Percentiles rank a stretch among this genome's conserved stretches.
Evolutionary conservation across 2,113 vertebrate genomes (phyloP).

Genomic region (Mus spicilegus): DNA sequence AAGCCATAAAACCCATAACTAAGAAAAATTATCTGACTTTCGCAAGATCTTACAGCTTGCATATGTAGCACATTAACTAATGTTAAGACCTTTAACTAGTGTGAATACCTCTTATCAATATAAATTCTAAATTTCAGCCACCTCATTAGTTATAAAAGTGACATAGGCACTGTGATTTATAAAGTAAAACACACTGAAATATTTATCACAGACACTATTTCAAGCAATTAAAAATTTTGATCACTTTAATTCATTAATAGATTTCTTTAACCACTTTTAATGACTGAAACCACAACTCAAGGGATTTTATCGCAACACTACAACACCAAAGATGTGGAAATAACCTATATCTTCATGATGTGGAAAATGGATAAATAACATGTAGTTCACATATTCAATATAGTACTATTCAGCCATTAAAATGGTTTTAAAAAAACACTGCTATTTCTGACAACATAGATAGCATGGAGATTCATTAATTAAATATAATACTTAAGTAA

Average conservation of each 20-base stretch:
- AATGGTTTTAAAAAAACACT: neutral
- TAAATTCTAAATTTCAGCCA: neutral
- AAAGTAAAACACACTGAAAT: neutral
- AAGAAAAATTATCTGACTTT: neutral
- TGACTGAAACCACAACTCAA: neutral
- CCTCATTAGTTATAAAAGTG: neutral
- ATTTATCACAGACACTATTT: neutral
- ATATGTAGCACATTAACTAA: neutral
- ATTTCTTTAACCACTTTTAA: too few relatives aligned
- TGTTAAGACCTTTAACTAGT: neutral
- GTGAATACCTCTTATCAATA: neutral
- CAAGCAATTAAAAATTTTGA: neutral
- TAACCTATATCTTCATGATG: neutral
- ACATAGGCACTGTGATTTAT: too few relatives aligned
- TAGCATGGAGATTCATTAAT: neutral
- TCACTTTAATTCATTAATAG: neutral
- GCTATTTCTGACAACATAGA: neutral
- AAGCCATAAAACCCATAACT: neutral
- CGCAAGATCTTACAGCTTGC: neutral
- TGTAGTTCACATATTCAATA: neutral
- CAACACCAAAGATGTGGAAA: neutral
- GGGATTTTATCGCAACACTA: neutral
- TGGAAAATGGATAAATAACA: neutral
- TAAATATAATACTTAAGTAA: neutral
- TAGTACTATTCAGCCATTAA: neutral